Percentiles rank a stretch among this genome's conserved stretches.
phyloP scores from a whole-genome alignment of 2,113 vertebrate species.

The Craseonycteris thonglongyai region DNA sequence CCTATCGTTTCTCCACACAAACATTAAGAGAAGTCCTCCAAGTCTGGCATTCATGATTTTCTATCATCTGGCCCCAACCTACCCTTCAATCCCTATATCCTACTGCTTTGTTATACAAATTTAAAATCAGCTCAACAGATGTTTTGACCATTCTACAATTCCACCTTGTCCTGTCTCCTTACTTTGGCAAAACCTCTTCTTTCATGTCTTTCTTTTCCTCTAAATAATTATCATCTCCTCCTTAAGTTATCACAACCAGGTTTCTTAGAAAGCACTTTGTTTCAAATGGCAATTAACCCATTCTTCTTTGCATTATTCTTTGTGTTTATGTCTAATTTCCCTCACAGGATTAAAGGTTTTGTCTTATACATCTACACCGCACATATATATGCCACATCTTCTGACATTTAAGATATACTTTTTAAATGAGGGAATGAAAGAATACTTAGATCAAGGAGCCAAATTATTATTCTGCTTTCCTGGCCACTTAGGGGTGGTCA shows the following conservation, averaged over 20 bases:
- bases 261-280: background rate
- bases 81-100: background rate
- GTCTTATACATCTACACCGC: background rate
- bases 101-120: background rate
- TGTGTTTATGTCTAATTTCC: background rate
- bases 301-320: background rate
- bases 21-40: background rate
- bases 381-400: background rate
- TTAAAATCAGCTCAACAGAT: background rate
- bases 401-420: background rate
- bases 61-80: background rate
- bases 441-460: background rate
- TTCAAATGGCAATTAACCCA: background rate
- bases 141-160: background rate
- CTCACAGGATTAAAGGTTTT: background rate
- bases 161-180: background rate
- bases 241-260: background rate
- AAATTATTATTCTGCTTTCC: conserved; percentile 7
- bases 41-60: background rate
- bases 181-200: background rate
- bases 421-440: background rate
- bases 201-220: background rate
- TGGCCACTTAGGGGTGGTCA: background rate
- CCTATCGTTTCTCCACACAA: background rate
- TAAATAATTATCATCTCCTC: background rate